Base-by-base conservation (phyloP, 2,797 vertebrate genomes). In the Rhinella marina region DNA sequence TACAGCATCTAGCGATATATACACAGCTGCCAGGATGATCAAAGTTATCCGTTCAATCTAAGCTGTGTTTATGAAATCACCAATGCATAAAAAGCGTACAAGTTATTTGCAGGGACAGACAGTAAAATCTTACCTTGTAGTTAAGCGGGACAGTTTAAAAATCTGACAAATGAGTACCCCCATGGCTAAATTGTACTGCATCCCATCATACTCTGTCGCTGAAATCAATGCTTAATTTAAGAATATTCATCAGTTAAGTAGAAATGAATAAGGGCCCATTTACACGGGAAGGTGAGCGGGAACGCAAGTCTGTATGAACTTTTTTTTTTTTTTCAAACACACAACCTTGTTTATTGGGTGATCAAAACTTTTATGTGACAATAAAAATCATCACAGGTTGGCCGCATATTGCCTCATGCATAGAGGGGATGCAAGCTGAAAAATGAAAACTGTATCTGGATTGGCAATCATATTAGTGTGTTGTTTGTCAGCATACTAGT, bases 51-150 rank as follows among this genome's bases (percentile, higher is more conserved):
- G 3, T 70, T 56, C 64, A 23, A 75, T 48, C 54, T 75, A 75
- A 73, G 29, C 29, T 59, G 52, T 25, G 54, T 84, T 85, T 62
- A 76, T 61, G 83, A 75, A 85, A 64, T 77, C 83, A 50, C 32
- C 57, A 61, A 52, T 27, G 83, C 72, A 64, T 77, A 85, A 85
- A 85, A 85, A 62, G 72, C 62, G 81, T 62, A 76, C 32, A 85
- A 76, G 56, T 59, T 76, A 75, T 84, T 75, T 75, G 21, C 68
- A 41, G 17, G 54, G 14, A 84, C 8, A 2, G 56, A 85, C 23
- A 84, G 14, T 64, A 77, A 85, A 85, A 85, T 85, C 72, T 48
- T 77, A 76, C 56, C n/a, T 61, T 75, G 82, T 59, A 48, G 70
- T 62, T 76, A 48, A 61, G 61, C 54, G 16, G 16, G 82, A 75